These are phyloP conservation scores for Hyles lineata DNA, from an alignment of 2,888 invertebrate genomes.

Conservation along the genomic window DNA sequence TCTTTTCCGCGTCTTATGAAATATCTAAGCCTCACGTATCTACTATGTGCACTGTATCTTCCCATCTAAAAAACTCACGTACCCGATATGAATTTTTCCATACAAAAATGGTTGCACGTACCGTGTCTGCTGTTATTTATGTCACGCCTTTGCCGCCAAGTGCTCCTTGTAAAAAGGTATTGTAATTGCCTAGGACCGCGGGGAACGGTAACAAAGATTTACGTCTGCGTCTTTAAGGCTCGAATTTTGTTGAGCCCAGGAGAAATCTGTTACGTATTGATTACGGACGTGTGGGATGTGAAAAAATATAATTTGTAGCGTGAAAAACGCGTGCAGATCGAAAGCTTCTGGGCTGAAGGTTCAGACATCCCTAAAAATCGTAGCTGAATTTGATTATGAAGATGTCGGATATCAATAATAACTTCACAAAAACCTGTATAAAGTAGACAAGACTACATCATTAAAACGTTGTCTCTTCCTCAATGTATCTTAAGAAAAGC, in stretches of 20 bases:
- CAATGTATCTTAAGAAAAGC: no score
- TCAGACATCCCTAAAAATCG: no score
- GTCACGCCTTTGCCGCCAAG: conserved; percentile 30
- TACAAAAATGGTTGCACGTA: background rate
- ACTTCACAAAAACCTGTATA: no score
- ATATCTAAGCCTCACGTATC: background rate
- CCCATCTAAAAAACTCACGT: background rate
- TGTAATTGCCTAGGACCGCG: conserved; percentile 29
- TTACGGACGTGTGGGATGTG: background rate
- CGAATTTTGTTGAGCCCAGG: conserved; percentile 28
- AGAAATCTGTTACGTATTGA: conserved; percentile 25
- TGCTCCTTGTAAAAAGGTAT: conserved; percentile 31
- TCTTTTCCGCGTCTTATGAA: background rate
- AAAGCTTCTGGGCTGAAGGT: no score
- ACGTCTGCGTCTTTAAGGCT: conserved; percentile 22
- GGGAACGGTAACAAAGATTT: conserved; percentile 32
- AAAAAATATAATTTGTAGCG: background rate
- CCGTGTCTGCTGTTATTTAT: conserved; percentile 29
- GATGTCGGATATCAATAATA: no score
- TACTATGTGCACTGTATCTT: background rate
- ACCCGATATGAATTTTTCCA: background rate
- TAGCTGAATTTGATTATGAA: no score
- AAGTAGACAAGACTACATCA: no score
- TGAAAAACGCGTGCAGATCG: background rate
- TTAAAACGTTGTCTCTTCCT: no score